phyloP scores from a whole-genome alignment of 2,888 invertebrate species.

The Plagodis pulveraria region DNA sequence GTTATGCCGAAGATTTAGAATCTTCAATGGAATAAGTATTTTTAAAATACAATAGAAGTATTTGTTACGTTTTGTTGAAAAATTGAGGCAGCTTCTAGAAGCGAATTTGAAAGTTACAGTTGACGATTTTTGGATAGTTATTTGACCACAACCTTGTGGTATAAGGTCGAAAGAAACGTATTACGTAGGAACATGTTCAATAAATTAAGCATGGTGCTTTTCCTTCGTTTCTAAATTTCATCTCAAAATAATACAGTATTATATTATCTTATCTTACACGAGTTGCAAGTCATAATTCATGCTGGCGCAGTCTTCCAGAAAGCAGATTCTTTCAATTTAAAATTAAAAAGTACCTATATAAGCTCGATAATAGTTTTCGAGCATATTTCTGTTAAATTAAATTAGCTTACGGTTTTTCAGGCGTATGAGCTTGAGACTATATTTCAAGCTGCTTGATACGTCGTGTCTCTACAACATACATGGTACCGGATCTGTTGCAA shows the following conservation, averaged over 20 bases:
- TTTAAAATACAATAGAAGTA: slow-evolving; percentile 75
- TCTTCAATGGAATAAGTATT: slow-evolving; percentile 77
- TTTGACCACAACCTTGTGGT: slow-evolving; percentile 31
- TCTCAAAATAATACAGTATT: slow-evolving; percentile 70
- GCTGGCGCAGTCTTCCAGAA: slow-evolving; percentile 77
- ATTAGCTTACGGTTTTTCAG: slow-evolving; percentile 9
- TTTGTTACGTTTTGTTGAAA: slow-evolving; percentile 62
- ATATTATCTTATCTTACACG: slow-evolving; percentile 43
- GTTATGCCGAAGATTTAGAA: slow-evolving; percentile 77
- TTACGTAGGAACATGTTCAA: slow-evolving; percentile 50
- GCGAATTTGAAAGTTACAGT: slow-evolving; percentile 46
- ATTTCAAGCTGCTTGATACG: slow-evolving; percentile 10
- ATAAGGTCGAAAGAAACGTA: slow-evolving; percentile 24
- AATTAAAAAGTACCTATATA: slow-evolving; percentile 31
- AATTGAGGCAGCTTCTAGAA: slow-evolving; percentile 58
- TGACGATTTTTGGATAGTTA: slow-evolving; percentile 32
- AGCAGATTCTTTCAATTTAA: slow-evolving; percentile 45
- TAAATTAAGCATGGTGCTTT: slow-evolving; percentile 77
- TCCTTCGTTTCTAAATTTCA: slow-evolving; percentile 71
- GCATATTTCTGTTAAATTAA: neutral
- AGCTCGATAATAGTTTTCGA: slow-evolving; percentile 10
- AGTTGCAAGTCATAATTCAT: slow-evolving; percentile 58
- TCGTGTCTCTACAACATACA: slow-evolving; percentile 29
- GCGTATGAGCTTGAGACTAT: slow-evolving; percentile 4
- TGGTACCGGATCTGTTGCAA: slow-evolving; percentile 33